Conservation (phyloP, 2,797 vertebrate species). For the Falco novaeseelandiae region DNA sequence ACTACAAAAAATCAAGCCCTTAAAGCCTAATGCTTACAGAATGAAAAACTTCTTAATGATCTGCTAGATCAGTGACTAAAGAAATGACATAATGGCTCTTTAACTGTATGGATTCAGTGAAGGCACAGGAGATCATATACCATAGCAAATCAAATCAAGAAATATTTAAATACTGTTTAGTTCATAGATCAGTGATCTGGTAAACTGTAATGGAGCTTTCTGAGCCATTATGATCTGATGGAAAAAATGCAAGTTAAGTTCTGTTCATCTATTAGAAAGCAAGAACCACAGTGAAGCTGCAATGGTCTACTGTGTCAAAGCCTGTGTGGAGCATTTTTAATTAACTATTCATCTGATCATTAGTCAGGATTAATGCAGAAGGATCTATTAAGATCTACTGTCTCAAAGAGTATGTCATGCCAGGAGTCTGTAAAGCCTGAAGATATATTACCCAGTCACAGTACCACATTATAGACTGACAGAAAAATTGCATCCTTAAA, state of each 20-base stretch:
- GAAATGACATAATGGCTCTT: slow-evolving; percentile 37
- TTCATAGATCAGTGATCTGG: slow-evolving; percentile 65
- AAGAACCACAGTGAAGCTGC: slow-evolving; percentile 10
- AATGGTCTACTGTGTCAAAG: slow-evolving; percentile 19
- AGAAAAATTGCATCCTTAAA: slow-evolving; percentile 65
- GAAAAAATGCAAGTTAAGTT: slow-evolving; percentile 50
- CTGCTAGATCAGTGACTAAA: slow-evolving; percentile 57
- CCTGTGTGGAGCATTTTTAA: slow-evolving; percentile 37
- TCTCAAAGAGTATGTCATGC: slow-evolving; percentile 19
- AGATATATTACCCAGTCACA: slow-evolving; percentile 58
- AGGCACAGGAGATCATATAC: slow-evolving; percentile 34
- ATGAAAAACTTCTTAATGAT: slow-evolving; percentile 44
- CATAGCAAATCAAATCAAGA: slow-evolving; percentile 56
- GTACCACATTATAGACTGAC: slow-evolving; percentile 63
- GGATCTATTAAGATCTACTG: slow-evolving; percentile 63
- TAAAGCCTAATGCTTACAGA: neutral
- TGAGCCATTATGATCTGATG: slow-evolving; percentile 37
- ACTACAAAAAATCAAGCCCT: neutral
- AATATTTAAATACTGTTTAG: slow-evolving; percentile 72
- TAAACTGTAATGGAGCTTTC: slow-evolving; percentile 61
- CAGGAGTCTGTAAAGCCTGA: slow-evolving; percentile 50
- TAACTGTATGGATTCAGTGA: slow-evolving; percentile 22
- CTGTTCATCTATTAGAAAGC: slow-evolving; percentile 27
- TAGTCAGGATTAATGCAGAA: slow-evolving; percentile 55
- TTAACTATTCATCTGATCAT: slow-evolving; percentile 58